These are phyloP conservation scores for Drosophila pseudotakahashii DNA, from an alignment of 2,888 invertebrate species.

Conservation along the genomic window DNA sequence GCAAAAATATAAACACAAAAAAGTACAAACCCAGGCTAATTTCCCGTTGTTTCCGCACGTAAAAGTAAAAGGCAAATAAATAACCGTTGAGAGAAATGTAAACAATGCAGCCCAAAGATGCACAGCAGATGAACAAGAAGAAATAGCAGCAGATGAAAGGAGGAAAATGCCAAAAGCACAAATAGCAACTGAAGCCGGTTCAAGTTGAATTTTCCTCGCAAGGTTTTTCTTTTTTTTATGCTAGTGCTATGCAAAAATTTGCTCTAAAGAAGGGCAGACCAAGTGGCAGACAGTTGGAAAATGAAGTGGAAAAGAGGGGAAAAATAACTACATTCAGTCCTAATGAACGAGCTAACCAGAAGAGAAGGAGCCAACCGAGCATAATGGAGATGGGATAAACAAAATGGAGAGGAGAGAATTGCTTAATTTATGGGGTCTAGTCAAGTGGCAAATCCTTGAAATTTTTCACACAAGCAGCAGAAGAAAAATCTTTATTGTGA, in stretches of 20 bases:
- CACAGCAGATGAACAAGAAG: slow-evolving; percentile 26
- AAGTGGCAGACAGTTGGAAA: slow-evolving; percentile 28
- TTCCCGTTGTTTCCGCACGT: slow-evolving; percentile 38
- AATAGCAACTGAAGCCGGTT: slow-evolving; percentile 31
- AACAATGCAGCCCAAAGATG: slow-evolving; percentile 42
- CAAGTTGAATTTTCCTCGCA: slow-evolving; percentile 18
- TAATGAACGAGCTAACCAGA: slow-evolving; percentile 31
- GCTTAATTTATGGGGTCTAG: slow-evolving; percentile 25
- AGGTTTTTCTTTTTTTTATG: background rate
- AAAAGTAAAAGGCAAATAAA: slow-evolving; percentile 54
- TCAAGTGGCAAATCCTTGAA: slow-evolving; percentile 4
- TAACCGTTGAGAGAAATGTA: slow-evolving; percentile 46
- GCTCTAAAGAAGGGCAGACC: slow-evolving; percentile 16
- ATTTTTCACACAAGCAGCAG: background rate
- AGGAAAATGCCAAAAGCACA: slow-evolving; percentile 30
- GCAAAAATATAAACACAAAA: slow-evolving; percentile 2
- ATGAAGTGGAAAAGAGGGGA: slow-evolving; percentile 13
- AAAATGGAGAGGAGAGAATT: slow-evolving; percentile 14
- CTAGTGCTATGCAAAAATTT: slow-evolving; percentile 18
- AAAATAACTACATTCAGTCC: slow-evolving; percentile 10
- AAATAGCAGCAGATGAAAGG: slow-evolving; percentile 34
- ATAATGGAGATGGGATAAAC: slow-evolving; percentile 19
- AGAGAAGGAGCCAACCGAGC: background rate
- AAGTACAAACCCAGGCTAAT: slow-evolving; percentile 29
- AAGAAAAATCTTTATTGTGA: background rate